Evolutionary conservation across 2,113 vertebrate species (phyloP).

Genomic region (Heptranchias perlo): DNA sequence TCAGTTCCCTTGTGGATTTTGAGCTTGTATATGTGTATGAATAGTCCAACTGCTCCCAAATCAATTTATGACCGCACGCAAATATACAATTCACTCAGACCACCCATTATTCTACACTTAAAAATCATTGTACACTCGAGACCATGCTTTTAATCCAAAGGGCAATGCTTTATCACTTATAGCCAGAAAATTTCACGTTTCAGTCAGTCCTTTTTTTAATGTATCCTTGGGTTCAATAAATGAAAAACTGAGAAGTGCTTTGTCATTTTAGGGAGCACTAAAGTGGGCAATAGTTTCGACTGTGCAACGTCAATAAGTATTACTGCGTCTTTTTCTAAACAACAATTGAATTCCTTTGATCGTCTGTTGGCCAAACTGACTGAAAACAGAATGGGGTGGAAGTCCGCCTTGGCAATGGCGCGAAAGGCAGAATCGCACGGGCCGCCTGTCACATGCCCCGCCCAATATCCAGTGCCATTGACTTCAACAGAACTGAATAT

Average conservation of each 20-base stretch:
- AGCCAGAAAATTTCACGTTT: background rate
- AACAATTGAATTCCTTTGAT: background rate
- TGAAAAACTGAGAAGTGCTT: background rate
- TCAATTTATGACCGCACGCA: background rate
- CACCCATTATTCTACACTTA: background rate
- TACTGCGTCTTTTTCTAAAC: background rate
- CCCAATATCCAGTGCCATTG: background rate
- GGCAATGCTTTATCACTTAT: background rate
- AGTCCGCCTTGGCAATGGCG: background rate
- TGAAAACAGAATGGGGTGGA: background rate
- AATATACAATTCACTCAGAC: background rate
- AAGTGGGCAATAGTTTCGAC: background rate
- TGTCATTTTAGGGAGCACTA: background rate
- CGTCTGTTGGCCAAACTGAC: background rate
- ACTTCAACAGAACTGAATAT: background rate
- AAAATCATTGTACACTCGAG: background rate
- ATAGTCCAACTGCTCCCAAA: background rate
- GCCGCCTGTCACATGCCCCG: background rate
- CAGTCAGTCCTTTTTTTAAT: background rate
- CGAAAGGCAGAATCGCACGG: background rate
- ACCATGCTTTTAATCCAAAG: background rate
- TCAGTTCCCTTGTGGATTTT: background rate
- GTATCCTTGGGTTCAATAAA: background rate
- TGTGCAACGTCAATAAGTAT: background rate
- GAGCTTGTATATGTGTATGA: background rate